A percentile compares a stretch with the other conserved stretches of the same genome.
Conservation (phyloP, 2,888 invertebrate species). For the Oxyscelio sp. region DNA sequence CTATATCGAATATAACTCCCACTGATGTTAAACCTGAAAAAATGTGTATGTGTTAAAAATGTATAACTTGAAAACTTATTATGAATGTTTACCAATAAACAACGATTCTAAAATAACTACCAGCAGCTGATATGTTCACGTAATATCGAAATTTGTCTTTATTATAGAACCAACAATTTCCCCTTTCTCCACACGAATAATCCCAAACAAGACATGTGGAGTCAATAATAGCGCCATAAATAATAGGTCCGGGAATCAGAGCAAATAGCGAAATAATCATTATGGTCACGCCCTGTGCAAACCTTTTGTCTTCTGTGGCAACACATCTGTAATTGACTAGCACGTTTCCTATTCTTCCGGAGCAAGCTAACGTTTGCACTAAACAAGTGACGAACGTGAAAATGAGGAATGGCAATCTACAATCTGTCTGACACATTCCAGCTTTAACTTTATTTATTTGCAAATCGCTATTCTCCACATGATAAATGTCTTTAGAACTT, state of each 20-base stretch:
- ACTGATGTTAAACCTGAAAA: constrained; percentile 90
- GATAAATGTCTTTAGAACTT: too few species aligned
- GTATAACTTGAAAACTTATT: too few species aligned
- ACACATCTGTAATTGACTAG: constrained; percentile 91
- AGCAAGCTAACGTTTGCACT: constrained; percentile 90
- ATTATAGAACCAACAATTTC: constrained; percentile 92
- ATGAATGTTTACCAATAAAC: too few species aligned
- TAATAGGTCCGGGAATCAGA: constrained; percentile 92
- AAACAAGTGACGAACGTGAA: constrained; percentile 89
- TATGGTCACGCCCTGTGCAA: constrained; percentile 91
- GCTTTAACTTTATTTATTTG: constrained; percentile 78
- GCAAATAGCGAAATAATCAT: constrained; percentile 91
- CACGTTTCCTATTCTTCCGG: constrained; percentile 91
- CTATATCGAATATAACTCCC: constrained; percentile 90
- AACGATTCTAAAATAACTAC: too few species aligned
- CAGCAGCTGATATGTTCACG: constrained; percentile 90
- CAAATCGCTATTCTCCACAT: constrained; percentile 24
- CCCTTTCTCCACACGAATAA: constrained; percentile 90
- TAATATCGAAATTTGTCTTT: constrained; percentile 90
- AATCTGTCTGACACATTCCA: constrained; percentile 86
- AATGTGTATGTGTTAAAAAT: too few species aligned
- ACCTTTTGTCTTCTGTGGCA: constrained; percentile 90
- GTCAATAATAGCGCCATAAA: constrained; percentile 91
- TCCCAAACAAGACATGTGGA: constrained; percentile 92
- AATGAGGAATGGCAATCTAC: constrained; percentile 86